Base-by-base conservation (phyloP, 2,888 invertebrate species). In the Morpho helenor region DNA sequence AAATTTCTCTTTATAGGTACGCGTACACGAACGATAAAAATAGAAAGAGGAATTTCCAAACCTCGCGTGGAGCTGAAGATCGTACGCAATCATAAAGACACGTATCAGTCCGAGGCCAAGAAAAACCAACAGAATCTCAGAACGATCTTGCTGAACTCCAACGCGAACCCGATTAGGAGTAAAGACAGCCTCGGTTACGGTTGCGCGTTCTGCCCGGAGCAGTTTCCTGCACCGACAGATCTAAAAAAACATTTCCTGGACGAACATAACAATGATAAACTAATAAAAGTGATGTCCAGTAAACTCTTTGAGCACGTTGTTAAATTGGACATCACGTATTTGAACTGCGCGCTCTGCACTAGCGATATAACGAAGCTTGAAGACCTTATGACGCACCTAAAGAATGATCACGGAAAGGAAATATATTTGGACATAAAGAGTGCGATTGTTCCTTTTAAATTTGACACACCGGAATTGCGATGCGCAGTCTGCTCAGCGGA, bases 371-470 rank as follows among this genome's bases (percentile, higher is more conserved):
- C 64, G 0, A 66, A 69, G n/a, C 63, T 82, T 0, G 72, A 77
- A 2, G 72, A 76, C 6, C 63, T 82, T 23, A 66, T 78, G 47
- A 8, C 48, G 0, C 82, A 82, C 55, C 66, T 82, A 4, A 73
- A 73, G 47, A 52, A 56, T 0, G 71, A 65, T 3, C 82, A 82
- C 54, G 46, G 61, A 0, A 71, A 69, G 44, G 60, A 66, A 9
- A 58, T 82, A 41, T 73, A 72, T 49, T 68, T 71, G 2, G 78
- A 84, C 3, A 67, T 73, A 0, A 79, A 76, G 56, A 78, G 72
- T 44, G 76, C 78, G 47, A 80, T 86, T 7, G 65, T 87, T 0
- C 84, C 83, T 0, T 87, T 86, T 56, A 81, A 74, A 64, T 84
- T 87, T 42, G 80, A 83, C 8, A 68, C 76, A 0, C 70, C 76